Conservation (phyloP, 2,888 invertebrate species). For the Pseudococcus jackbeardsleyi region DNA sequence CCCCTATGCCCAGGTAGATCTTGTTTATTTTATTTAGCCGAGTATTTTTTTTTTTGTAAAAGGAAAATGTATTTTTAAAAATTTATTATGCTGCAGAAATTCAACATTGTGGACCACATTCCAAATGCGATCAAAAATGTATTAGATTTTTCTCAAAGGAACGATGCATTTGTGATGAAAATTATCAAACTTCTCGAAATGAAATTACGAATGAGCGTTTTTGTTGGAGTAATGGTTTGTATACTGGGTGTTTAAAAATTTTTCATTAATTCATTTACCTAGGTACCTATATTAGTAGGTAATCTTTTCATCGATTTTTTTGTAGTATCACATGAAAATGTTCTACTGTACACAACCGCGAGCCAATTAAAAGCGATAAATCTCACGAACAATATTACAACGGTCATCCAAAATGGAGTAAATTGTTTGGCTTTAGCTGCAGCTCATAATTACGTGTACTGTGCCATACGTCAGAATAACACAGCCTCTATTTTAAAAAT, state of each 20-base stretch:
- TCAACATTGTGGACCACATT: neutral
- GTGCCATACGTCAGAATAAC: neutral
- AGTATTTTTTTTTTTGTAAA: no score
- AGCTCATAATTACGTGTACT: neutral
- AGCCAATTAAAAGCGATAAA: neutral
- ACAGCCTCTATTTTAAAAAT: neutral
- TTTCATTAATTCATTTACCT: no score
- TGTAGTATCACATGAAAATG: neutral
- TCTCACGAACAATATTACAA: neutral
- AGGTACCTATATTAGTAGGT: no score
- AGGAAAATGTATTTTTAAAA: neutral
- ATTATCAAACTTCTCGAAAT: neutral
- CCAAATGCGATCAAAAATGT: neutral
- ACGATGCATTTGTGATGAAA: neutral
- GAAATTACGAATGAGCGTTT: neutral
- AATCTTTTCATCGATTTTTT: neutral
- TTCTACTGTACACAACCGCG: neutral
- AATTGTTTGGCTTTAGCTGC: neutral
- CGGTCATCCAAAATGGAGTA: neutral
- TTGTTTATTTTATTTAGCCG: no score
- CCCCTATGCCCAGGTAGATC: neutral
- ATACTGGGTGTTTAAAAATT: neutral
- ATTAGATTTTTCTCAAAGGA: neutral
- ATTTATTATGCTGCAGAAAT: neutral
- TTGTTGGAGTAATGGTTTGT: neutral